Conservation (phyloP, 2,113 vertebrate genomes). For the Tupaia chinensis region DNA sequence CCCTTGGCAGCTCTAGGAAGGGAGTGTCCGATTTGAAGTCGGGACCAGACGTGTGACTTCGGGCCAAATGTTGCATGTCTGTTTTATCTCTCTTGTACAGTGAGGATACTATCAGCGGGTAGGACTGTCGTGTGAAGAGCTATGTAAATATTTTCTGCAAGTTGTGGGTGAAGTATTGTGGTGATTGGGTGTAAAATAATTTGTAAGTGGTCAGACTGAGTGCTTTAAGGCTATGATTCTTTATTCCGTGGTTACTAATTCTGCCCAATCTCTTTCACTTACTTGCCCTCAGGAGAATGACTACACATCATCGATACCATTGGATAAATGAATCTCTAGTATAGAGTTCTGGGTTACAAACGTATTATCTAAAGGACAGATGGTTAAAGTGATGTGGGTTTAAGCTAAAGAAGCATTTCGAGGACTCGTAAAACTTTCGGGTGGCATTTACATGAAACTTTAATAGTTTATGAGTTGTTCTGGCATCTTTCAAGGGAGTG, state of each 20-base stretch:
- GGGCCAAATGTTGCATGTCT: background rate
- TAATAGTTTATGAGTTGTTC: background rate
- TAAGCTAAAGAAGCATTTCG: background rate
- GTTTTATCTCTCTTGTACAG: background rate
- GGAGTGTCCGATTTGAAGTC: background rate
- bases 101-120: background rate
- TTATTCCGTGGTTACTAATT: background rate
- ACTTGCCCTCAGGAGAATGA: background rate
- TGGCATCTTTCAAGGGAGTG: background rate
- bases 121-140: background rate
- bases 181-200: background rate
- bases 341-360: background rate
- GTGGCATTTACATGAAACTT: background rate
- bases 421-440: background rate
- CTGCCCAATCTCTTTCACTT: background rate
- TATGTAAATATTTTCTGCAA: background rate
- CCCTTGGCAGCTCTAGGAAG: background rate
- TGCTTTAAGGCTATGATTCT: background rate
- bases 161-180: background rate
- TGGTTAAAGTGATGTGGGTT: background rate
- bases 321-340: background rate
- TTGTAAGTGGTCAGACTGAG: background rate
- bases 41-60: too few species aligned
- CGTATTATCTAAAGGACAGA: background rate
- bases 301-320: background rate